Base-by-base conservation (phyloP, 2,113 vertebrate genomes). In the Diphyllodes magnificus region DNA sequence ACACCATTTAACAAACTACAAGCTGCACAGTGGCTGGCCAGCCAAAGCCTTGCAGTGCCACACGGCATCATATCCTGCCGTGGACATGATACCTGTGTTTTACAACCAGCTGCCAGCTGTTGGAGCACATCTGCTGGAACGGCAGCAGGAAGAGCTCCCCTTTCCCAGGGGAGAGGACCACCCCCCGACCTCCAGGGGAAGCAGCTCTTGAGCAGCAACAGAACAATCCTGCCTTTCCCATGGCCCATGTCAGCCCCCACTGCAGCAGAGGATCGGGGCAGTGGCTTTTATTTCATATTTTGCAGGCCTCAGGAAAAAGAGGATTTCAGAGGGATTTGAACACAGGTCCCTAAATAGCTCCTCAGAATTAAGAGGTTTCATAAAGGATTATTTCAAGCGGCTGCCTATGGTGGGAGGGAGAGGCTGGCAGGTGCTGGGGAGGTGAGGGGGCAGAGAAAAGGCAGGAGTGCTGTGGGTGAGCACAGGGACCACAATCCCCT, bases 271-370 rank as follows among this genome's bases (percentile, higher is more conserved):
- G 16, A 15, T 33, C 75, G 25, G 57, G 44, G 40, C 13, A 77
- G 51, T 15, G n/a, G 31, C 47, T 56, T 94, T 85, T 75, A 70
- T 80, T 97, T 95, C 64, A 28, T 69, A 84, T 88, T 88, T 78
- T 7, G 0, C 72, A 90, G 68, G 33, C 51, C 53, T 90, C 49
- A 33, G 82, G 85, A 78, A 88, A 94, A 96, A 95, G 92, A 92
- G 94, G 90, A 95, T 95, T 96, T 95, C 21, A 33, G 83, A 94
- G 76, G 82, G 92, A 94, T 96, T 96, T 92, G 64, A 86, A 47
- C 69, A 92, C 47, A 78, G 90, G 40, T 94, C 86, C 80, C 80
- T 97, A 94, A 96, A 97, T 92, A 95, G 92, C 93, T 90, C 86
- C 85, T 96, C 93, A 93, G 76, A 97, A 96, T 83, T 86, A 92